phyloP scores from a whole-genome alignment of 2,797 vertebrate genomes.

The Rhadinocentrus ornatus region DNA sequence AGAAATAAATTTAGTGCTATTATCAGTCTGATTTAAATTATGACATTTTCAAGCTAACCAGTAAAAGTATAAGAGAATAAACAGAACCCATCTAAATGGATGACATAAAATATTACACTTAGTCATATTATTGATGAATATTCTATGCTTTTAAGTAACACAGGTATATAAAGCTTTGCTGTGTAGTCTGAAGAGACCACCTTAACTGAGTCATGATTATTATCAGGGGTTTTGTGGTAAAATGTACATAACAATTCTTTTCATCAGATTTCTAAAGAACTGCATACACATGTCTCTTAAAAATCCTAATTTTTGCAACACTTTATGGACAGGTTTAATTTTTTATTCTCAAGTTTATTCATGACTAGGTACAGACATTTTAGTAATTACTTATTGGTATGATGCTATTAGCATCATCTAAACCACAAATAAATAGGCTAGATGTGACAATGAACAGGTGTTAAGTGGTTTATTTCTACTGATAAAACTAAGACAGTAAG shows the following conservation, averaged over 20 bases:
- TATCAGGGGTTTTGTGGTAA: neutral
- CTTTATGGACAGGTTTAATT: neutral
- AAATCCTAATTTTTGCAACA: too few relatives aligned
- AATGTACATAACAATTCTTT: too few relatives aligned
- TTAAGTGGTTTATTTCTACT: too few relatives aligned
- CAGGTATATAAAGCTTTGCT: neutral
- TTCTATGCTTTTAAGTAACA: neutral
- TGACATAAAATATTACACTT: neutral
- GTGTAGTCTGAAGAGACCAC: neutral
- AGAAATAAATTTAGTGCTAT: too few relatives aligned
- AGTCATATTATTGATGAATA: too few relatives aligned
- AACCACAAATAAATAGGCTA: too few relatives aligned
- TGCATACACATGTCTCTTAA: too few relatives aligned
- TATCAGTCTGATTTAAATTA: neutral
- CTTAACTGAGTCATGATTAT: neutral
- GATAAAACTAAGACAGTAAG: too few relatives aligned
- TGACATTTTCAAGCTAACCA: neutral
- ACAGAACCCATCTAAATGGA: neutral
- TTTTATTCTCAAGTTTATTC: neutral
- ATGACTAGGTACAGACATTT: neutral
- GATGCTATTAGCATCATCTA: too few relatives aligned
- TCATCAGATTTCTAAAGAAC: too few relatives aligned
- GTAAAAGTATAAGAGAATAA: neutral
- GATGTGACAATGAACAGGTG: too few relatives aligned
- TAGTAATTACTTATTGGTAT: too few relatives aligned